Conservation (phyloP, 2,113 vertebrate species). For the Thymallus thymallus region DNA sequence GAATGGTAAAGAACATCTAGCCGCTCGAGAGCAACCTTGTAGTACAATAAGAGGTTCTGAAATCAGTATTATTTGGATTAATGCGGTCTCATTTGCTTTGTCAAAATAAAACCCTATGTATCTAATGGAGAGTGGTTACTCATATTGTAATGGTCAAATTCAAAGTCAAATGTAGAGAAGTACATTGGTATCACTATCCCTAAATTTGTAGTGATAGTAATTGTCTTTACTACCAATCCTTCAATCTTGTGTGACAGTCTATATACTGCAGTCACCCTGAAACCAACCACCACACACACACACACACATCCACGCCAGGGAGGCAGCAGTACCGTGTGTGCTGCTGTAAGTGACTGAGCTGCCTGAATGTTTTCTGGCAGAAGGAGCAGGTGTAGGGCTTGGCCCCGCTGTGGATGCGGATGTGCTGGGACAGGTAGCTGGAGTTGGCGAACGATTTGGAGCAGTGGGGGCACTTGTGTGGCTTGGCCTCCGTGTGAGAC, state of each 20-base stretch:
- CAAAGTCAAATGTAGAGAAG: too few species aligned
- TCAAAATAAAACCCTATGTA: too few species aligned
- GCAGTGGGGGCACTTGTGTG: constrained; percentile 98
- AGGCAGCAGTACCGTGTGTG: constrained; percentile 89
- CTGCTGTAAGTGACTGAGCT: constrained; percentile 97
- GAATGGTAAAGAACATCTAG: too few species aligned
- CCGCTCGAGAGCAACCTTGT: too few species aligned
- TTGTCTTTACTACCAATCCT: too few species aligned
- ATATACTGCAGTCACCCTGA: background rate
- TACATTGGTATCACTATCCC: too few species aligned
- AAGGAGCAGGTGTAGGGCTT: constrained; percentile 98
- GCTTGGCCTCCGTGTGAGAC: constrained; percentile 98
- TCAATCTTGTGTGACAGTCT: background rate
- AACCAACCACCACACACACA: background rate
- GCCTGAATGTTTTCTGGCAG: constrained; percentile 96
- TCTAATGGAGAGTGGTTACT: too few species aligned
- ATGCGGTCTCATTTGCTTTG: too few species aligned
- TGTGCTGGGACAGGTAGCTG: constrained; percentile 98
- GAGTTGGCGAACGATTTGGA: constrained; percentile 99
- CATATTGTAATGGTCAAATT: too few species aligned
- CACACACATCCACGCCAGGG: background rate
- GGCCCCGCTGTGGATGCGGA: constrained; percentile 97
- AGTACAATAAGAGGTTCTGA: too few species aligned
- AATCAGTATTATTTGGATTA: too few species aligned
- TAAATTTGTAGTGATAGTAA: too few species aligned